A percentile compares a stretch with the other conserved stretches of the same genome.
Conservation (phyloP, 2,888 invertebrate genomes). For the Drosophila villosipedis region DNA sequence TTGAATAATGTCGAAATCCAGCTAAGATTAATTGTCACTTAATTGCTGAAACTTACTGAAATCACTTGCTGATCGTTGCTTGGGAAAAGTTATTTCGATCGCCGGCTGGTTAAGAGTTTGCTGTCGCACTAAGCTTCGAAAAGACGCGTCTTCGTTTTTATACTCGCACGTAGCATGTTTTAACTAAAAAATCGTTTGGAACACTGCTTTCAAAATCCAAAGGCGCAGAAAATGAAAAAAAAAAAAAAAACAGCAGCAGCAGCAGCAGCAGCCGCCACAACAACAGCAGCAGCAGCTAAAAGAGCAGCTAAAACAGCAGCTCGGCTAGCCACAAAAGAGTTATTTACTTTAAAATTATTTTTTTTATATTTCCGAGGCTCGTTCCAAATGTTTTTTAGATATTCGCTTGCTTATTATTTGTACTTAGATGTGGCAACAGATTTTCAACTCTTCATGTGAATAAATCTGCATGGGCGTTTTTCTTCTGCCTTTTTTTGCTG, state of each 20-base stretch:
- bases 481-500: neutral
- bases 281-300: constrained; percentile 26
- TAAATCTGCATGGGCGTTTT: constrained; percentile 4
- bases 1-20: constrained; percentile 12
- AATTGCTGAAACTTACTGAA: constrained; percentile 48
- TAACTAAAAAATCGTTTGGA: constrained; percentile 73
- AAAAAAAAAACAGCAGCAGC: constrained; percentile 21
- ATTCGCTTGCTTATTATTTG: constrained; percentile 15
- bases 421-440: constrained; percentile 26
- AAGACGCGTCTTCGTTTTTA: constrained; percentile 83
- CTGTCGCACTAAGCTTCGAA: constrained; percentile 81
- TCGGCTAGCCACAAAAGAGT: constrained; percentile 59
- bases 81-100: constrained; percentile 39
- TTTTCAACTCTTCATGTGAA: constrained; percentile 4
- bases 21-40: constrained; percentile 25
- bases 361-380: constrained; percentile 51
- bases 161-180: constrained; percentile 79
- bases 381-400: constrained; percentile 42
- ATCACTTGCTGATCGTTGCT: constrained; percentile 47
- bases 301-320: constrained; percentile 59
- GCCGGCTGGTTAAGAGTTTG: constrained; percentile 78
- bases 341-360: constrained; percentile 62
- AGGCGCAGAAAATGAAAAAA: constrained; percentile 68
- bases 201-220: constrained; percentile 73
- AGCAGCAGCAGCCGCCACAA: neutral